Evolutionary conservation across 2,888 invertebrate genomes (phyloP), one percentile per base, ranked within the genome.

Genomic region (Lasioglossum leucozonium): DNA sequence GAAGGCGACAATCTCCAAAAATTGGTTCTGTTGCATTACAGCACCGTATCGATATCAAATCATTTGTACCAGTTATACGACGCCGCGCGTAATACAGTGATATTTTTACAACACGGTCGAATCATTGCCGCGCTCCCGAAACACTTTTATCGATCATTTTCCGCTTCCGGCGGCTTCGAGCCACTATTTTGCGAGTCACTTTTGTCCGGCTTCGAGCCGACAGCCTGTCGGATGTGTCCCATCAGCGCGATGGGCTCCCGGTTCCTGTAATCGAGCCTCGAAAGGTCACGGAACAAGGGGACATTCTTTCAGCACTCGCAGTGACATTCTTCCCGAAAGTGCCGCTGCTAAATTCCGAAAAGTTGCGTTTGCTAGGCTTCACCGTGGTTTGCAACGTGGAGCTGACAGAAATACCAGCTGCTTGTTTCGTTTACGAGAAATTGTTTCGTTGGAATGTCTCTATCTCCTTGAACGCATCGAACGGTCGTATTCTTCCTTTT

Each of bases 121-220:
- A 55, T n/a, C 4, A n/a, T 2, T n/a, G 0, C 55, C 22, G n/a
- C 11, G n/a, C 55, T 55, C 55, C 55, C 55, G 55, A n/a, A 55
- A 55, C 55, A 55, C n/a, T n/a, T 55, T 55, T 55, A 55, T 55
- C 55, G 55, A 55, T 55, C 55, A 55, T 55, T 55, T 55, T 55
- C n/a, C 55, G 55, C n/a, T 55, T 55, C 11, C 55, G 55, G 55
- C 55, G n/a, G n/a, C n/a, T 11, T 4, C 55, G n/a, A 4, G 55
- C n/a, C 55, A 55, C 22, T 55, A 55, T 55, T 55, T 55, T n/a
- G 55, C 55, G 55, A n/a, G 55, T 55, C 55, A 55, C 55, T 55
- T 55, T 55, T n/a, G 55, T n/a, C 55, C n/a, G 55, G n/a, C 55
- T n/a, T n/a, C n/a, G n/a, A n/a, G 4, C 55, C 55, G 55, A 55